Percentiles rank a stretch among this genome's conserved stretches.
phyloP scores from a whole-genome alignment of 92 coral and sea anemone species.

The Umimayanthus kanabou region DNA sequence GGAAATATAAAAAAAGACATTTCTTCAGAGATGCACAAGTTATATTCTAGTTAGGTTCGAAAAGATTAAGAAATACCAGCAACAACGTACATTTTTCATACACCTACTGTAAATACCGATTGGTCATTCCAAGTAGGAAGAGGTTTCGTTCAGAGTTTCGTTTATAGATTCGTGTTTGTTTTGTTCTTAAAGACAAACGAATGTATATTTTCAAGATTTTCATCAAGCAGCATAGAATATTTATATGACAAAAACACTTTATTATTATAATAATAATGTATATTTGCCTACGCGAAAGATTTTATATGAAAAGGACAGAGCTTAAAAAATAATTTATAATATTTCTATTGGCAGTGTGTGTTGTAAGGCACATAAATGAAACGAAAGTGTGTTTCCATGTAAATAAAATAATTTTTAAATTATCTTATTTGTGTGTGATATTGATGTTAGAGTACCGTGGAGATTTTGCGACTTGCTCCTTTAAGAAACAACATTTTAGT shows the following conservation, averaged over 20 bases:
- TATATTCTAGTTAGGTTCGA: slow-evolving; percentile 32
- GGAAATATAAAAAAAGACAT: slow-evolving; percentile 6
- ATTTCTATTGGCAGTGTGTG: slow-evolving; percentile 65
- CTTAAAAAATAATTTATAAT: slow-evolving; percentile 84
- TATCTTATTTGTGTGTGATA: slow-evolving; percentile 8
- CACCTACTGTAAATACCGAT: slow-evolving; percentile 41
- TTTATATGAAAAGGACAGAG: slow-evolving; percentile 72
- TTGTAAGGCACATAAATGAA: slow-evolving; percentile 65
- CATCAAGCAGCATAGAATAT: slow-evolving; percentile 67
- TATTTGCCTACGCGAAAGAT: slow-evolving; percentile 74
- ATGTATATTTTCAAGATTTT: slow-evolving; percentile 68
- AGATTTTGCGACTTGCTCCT: too few relatives aligned
- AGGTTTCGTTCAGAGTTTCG: slow-evolving; percentile 3
- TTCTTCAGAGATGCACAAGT: slow-evolving; percentile 13
- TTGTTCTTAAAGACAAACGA: slow-evolving; percentile 44
- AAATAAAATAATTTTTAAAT: slow-evolving; percentile 59
- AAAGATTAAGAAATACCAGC: slow-evolving; percentile 1
- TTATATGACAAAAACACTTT: slow-evolving; percentile 62
- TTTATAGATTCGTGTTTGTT: slow-evolving; percentile 38
- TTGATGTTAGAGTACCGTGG: too few relatives aligned
- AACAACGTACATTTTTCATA: slow-evolving; percentile 15
- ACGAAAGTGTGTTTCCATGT: slow-evolving; percentile 57
- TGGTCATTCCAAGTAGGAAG: slow-evolving; percentile 34
- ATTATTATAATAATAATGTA: slow-evolving; percentile 75
- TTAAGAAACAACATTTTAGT: too few relatives aligned